Conservation (phyloP, 2,113 vertebrate species). For the Sterrhoptilus dennistouni region DNA sequence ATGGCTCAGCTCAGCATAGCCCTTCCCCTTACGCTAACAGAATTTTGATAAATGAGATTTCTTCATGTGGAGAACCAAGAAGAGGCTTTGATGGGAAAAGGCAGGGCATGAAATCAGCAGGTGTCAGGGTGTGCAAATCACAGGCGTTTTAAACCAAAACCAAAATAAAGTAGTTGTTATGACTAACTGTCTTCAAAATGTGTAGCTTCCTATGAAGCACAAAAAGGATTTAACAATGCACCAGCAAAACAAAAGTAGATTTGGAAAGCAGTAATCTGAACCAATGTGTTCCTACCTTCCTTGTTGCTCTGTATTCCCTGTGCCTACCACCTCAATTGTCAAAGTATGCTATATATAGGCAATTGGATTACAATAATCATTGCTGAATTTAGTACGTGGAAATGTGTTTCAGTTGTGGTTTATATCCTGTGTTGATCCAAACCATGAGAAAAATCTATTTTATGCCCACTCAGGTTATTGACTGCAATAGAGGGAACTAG, state of each 20-base stretch:
- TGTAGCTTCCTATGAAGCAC: neutral
- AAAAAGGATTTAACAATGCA: neutral
- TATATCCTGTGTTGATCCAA: neutral
- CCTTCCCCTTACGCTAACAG: slow-evolving; percentile 75
- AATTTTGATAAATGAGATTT: slow-evolving; percentile 82
- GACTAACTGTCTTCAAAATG: neutral
- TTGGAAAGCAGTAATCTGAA: neutral
- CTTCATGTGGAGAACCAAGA: slow-evolving; percentile 60
- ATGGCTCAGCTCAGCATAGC: slow-evolving; percentile 60
- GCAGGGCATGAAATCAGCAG: slow-evolving; percentile 51
- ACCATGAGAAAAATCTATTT: neutral
- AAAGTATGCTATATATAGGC: neutral
- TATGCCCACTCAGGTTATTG: neutral
- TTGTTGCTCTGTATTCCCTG: neutral
- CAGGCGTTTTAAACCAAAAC: neutral
- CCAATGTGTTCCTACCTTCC: neutral
- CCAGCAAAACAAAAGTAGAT: neutral
- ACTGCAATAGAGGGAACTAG: neutral
- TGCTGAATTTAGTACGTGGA: neutral
- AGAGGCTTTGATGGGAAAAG: slow-evolving; percentile 64
- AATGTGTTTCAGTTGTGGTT: neutral
- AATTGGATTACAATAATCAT: neutral
- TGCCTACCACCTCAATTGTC: neutral
- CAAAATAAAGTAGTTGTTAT: slow-evolving; percentile 35
- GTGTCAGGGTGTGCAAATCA: slow-evolving; percentile 52